Evolutionary conservation across 2,888 invertebrate genomes (phyloP), one percentile per base, ranked within the genome.

Genomic region (Lordiphosa fenestrarum): DNA sequence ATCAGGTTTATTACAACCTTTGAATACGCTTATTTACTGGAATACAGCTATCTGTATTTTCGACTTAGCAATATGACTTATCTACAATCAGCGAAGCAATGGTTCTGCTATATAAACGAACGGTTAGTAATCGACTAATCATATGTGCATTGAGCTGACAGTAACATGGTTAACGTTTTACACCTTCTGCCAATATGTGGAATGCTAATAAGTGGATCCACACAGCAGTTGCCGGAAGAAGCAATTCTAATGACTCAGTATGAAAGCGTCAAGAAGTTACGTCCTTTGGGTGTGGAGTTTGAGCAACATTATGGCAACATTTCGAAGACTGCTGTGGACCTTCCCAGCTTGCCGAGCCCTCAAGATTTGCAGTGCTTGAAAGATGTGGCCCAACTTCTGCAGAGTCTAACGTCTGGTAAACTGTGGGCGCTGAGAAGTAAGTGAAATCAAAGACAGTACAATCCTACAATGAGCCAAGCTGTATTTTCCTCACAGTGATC

Each of bases 401-500:
- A 42, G 6, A 58, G 41, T 7, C n/a, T 73, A 1, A 15, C 33
- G 0, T 25, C 59, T 0, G 44, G 56, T 39, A 56, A 33, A 7
- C 3, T 38, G 0, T 73, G 73, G 73, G 65, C 73, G 10, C 21
- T 65, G 3, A 37, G n/a, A 13, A 66, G 73, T 73, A 47, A 53
- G 73, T 65, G 6, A 9, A 2, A 15, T 23, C 4, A 15, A 15
- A 19, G 2, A 10, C 0, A 3, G 1, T 1, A 23, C 23, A 23
- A 23, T 19, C 2, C 19, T 3, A 19, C 2, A 19, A 19, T 2
- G 19, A 19, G 19, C 19, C 2, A 19, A 19, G 2, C 3, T 19
- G 19, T 3, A 19, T 19, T 19, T 19, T 19, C 4, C 23, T 23
- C 23, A 4, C 40, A 90, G 90, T 90, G 82, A 15, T 89, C 0